These are phyloP conservation scores for Pitangus sulphuratus DNA, from an alignment of 2,797 vertebrate species.

Conservation along the genomic window DNA sequence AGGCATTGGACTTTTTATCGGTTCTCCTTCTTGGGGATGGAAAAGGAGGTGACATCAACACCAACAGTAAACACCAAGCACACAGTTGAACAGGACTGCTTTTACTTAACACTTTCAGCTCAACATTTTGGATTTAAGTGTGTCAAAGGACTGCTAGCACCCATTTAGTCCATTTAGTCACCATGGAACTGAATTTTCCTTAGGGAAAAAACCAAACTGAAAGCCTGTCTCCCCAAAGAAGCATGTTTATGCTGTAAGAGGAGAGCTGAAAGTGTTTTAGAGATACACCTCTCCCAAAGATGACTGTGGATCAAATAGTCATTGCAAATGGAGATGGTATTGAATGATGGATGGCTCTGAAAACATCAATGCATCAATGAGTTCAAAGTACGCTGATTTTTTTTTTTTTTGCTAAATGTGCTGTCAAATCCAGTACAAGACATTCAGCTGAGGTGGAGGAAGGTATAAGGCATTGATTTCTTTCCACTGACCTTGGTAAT, in stretches of 20 bases:
- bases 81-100: constrained; percentile 59
- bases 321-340: constrained; percentile 53
- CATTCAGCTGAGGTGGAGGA: not conserved
- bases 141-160: not conserved
- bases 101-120: constrained; percentile 78
- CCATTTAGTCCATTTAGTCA: not conserved
- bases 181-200: not conserved
- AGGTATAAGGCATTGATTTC: not conserved
- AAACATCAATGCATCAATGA: constrained; percentile 54
- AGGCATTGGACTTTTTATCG: constrained; percentile 86
- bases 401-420: constrained; percentile 55
- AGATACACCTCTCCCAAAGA: constrained; percentile 65
- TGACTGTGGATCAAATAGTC: constrained; percentile 58
- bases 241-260: not conserved
- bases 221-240: not conserved
- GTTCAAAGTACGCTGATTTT: constrained; percentile 53
- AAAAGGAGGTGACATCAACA: constrained; percentile 90
- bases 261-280: constrained; percentile 85
- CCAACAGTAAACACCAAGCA: constrained; percentile 84
- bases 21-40: constrained; percentile 90
- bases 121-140: not conserved
- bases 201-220: not conserved
- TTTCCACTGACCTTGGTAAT: not conserved
- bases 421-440: constrained; percentile 65
- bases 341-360: constrained; percentile 51